phyloP scores from a whole-genome alignment of 2,888 invertebrate genomes.

The Eilema caniola region DNA sequence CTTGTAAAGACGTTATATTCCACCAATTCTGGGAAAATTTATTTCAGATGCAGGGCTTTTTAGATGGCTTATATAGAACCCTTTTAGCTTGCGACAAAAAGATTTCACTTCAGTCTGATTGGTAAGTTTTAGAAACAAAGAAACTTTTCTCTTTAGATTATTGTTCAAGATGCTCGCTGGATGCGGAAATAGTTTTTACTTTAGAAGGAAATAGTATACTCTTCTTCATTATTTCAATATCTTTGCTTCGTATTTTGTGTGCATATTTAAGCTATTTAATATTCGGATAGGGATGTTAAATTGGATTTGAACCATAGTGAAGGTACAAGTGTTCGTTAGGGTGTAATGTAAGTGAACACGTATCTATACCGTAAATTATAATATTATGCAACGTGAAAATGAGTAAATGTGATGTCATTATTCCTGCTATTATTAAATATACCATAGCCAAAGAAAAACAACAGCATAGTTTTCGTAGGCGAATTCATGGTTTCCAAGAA shows the following conservation, averaged over 20 bases:
- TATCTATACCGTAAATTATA: too few species aligned
- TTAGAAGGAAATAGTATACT: background rate
- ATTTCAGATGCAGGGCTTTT: conserved; percentile 11
- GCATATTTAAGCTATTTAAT: background rate
- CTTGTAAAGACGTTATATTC: conserved; percentile 13
- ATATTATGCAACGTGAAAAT: too few species aligned
- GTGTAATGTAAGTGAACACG: too few species aligned
- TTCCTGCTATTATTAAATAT: background rate
- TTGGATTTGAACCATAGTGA: background rate
- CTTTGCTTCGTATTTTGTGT: background rate
- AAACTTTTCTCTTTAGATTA: conserved; percentile 18
- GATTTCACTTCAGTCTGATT: conserved; percentile 14
- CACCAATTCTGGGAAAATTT: conserved; percentile 11
- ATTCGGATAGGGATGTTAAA: background rate
- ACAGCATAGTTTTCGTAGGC: background rate
- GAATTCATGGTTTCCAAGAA: background rate
- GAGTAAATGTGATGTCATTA: background rate
- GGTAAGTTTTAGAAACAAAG: conserved; percentile 18
- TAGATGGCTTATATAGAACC: conserved; percentile 11
- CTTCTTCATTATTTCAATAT: background rate
- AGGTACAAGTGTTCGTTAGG: background rate
- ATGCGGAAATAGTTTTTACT: conserved; percentile 8
- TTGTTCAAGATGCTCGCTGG: background rate
- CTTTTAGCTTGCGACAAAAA: conserved; percentile 13
- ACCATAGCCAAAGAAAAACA: background rate